Conservation (phyloP, 2,113 vertebrate genomes). For the Rhinolophus ferrumequinum region DNA sequence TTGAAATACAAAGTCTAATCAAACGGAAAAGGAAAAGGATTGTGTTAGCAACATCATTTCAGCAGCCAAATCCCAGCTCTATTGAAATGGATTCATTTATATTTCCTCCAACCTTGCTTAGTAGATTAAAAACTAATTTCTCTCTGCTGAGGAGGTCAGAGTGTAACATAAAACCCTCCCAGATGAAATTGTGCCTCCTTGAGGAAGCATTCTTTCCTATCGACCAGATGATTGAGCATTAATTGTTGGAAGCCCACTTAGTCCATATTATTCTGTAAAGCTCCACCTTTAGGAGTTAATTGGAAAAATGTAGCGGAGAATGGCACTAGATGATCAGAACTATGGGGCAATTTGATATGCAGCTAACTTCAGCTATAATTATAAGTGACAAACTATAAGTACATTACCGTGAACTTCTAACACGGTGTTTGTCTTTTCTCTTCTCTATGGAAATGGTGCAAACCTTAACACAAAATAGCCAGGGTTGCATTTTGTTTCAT, state of each 20-base stretch:
- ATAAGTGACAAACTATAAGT: not conserved
- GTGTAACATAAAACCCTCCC: not conserved
- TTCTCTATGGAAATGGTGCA: not conserved
- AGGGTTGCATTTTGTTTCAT: not conserved
- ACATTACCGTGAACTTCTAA: not conserved
- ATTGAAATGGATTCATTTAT: not conserved
- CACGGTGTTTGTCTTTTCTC: not conserved
- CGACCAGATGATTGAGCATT: not conserved
- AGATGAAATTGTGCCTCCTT: not conserved
- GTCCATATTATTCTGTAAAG: not conserved
- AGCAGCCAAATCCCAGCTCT: not conserved
- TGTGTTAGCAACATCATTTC: not conserved
- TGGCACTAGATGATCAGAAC: not conserved
- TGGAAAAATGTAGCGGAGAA: not conserved
- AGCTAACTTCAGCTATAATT: not conserved
- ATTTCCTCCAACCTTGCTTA: not conserved
- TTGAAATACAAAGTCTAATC: conserved; percentile 18
- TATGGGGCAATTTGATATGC: not conserved
- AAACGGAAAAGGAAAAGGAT: not conserved
- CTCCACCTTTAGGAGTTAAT: not conserved
- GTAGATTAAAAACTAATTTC: not conserved
- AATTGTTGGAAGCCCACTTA: not conserved
- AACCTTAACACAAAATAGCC: not conserved
- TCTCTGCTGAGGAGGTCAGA: not conserved
- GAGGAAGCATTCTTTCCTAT: not conserved